Percentiles rank a stretch among this genome's conserved stretches.
phyloP scores from a whole-genome alignment of 1,140 invertebrate species.

The Zaprionus lachaisei region DNA sequence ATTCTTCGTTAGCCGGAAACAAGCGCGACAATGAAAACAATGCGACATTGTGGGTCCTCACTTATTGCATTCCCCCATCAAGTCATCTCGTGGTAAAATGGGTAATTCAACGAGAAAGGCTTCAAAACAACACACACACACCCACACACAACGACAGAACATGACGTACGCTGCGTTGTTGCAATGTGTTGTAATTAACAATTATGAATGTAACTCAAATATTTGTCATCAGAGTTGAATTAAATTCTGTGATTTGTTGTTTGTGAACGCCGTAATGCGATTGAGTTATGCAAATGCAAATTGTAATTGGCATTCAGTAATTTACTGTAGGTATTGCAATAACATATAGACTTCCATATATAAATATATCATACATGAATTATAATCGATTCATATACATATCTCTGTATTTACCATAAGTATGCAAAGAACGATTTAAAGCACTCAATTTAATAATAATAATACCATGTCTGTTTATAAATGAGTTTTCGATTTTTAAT shows the following conservation, averaged over 20 bases:
- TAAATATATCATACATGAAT: too few relatives aligned
- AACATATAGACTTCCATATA: too few relatives aligned
- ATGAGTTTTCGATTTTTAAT: too few relatives aligned
- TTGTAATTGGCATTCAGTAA: background rate
- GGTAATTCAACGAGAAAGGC: constrained; percentile 1
- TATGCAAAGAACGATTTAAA: too few relatives aligned
- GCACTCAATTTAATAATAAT: too few relatives aligned
- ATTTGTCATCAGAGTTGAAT: background rate
- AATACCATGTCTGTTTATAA: too few relatives aligned
- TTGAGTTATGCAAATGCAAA: background rate
- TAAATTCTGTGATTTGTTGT: background rate
- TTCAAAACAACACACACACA: constrained; percentile 7
- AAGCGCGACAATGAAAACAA: background rate
- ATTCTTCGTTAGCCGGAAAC: background rate
- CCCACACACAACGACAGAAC: background rate
- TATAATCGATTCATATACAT: too few relatives aligned
- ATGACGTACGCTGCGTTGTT: background rate
- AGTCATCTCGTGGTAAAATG: constrained; percentile 9
- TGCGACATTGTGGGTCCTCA: background rate
- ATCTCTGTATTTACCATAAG: too few relatives aligned
- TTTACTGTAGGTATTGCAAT: too few relatives aligned
- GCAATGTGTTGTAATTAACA: background rate
- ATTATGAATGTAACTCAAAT: background rate
- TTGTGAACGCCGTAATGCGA: background rate
- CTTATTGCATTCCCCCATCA: constrained; percentile 18